These are phyloP conservation scores for Protomyctophum bolini DNA, from an alignment of 2,113 vertebrate species.

Conservation along the genomic window DNA sequence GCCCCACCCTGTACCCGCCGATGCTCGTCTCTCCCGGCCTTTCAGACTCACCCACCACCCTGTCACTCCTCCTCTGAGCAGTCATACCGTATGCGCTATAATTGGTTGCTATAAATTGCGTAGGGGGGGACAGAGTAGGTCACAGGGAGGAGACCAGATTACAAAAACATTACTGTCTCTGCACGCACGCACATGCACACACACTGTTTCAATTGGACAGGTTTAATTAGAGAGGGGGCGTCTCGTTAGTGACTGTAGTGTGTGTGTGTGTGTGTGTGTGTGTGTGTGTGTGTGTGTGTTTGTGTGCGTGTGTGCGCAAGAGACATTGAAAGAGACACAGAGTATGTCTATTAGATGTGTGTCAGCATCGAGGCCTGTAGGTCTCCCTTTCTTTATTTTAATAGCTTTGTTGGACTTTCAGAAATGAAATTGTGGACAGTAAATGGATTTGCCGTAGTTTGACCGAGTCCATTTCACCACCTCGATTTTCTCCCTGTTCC, in stretches of 20 bases:
- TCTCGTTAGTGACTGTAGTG: slow-evolving; percentile 37
- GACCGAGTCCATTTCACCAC: slow-evolving; percentile 40
- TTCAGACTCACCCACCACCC: background rate
- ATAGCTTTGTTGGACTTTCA: slow-evolving; percentile 60
- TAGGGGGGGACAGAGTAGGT: slow-evolving; percentile 70
- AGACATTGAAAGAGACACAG: background rate
- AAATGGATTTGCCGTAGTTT: slow-evolving; percentile 62
- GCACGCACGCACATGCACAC: slow-evolving; percentile 25
- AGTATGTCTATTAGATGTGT: background rate
- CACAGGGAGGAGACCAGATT: slow-evolving; percentile 75
- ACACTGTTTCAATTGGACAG: slow-evolving; percentile 52
- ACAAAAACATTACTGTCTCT: slow-evolving; percentile 66
- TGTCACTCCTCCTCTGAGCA: slow-evolving; percentile 6
- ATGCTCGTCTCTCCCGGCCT: background rate
- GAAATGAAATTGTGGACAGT: slow-evolving; percentile 58
- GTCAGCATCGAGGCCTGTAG: background rate
- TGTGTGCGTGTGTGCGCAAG: background rate
- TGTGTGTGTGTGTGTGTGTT: background rate
- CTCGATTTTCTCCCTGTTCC: slow-evolving; percentile 47
- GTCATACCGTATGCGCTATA: slow-evolving; percentile 53
- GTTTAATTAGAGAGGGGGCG: slow-evolving; percentile 50
- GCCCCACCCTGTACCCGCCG: too few relatives aligned
- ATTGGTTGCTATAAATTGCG: slow-evolving; percentile 73
- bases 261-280: slow-evolving; percentile 26
- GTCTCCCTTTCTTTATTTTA: slow-evolving; percentile 33